Percentiles rank a stretch among this genome's conserved stretches.
Evolutionary conservation across 2,113 vertebrate genomes (phyloP).

Genomic region (Acinonyx jubatus): DNA sequence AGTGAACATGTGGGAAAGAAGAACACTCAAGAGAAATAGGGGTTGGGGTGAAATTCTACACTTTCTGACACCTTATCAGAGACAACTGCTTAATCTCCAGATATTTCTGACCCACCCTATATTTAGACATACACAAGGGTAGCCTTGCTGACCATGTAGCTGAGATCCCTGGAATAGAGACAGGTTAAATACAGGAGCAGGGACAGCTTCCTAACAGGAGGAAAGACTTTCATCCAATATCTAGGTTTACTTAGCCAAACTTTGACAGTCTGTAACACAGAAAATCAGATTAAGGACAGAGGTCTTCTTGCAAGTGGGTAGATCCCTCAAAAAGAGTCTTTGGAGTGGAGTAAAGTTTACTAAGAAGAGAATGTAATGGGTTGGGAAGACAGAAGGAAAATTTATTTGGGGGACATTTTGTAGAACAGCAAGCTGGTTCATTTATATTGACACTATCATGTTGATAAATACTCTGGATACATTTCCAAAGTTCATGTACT

Average conservation of each 20-base stretch:
- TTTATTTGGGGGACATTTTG: not conserved
- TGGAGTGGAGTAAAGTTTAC: not conserved
- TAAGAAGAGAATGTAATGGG: not conserved
- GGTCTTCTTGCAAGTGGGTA: not conserved
- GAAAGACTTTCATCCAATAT: not conserved
- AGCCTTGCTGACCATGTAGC: not conserved
- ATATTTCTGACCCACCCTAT: not conserved
- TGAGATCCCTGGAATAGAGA: not conserved
- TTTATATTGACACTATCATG: not conserved
- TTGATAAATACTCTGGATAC: not conserved
- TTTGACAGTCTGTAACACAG: not conserved
- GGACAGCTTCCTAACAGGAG: not conserved
- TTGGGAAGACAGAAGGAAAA: not conserved
- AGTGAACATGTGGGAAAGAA: not conserved
- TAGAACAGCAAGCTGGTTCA: not conserved
- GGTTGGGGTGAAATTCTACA: not conserved
- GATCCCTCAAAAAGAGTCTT: not conserved
- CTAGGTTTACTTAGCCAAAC: not conserved
- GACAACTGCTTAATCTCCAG: not conserved
- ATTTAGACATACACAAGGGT: not conserved
- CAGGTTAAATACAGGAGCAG: not conserved
- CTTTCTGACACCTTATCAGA: not conserved
- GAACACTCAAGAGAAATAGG: not conserved
- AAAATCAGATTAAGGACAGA: not conserved
- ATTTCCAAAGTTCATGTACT: not conserved